phyloP scores from a whole-genome alignment of 1,140 invertebrate genomes.

The Pogonomyrmex barbatus region DNA sequence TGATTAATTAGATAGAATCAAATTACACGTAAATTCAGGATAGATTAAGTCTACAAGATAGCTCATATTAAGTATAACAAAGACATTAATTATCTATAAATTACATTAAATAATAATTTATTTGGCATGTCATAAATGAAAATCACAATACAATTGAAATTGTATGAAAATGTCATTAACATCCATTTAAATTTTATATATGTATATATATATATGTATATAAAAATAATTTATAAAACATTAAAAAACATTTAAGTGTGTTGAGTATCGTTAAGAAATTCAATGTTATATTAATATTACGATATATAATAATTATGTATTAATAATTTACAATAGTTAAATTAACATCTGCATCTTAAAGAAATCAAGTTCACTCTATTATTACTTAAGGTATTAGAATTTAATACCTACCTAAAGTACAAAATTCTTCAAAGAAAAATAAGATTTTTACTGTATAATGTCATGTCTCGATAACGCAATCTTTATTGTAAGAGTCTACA shows the following conservation, averaged over 20 bases:
- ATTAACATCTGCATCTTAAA: background rate
- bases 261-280: background rate
- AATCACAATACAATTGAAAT: background rate
- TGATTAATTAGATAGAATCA: slow-evolving; percentile 15
- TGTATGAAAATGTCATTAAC: background rate
- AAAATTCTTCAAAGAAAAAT: background rate
- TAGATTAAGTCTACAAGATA: background rate
- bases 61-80: background rate
- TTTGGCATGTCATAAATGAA: slow-evolving; percentile 12
- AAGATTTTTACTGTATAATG: background rate
- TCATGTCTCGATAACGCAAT: background rate
- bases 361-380: background rate
- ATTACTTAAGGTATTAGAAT: background rate
- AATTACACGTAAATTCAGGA: slow-evolving; percentile 28
- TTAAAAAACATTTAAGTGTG: background rate
- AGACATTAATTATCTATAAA: slow-evolving; percentile 7
- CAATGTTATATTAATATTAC: background rate
- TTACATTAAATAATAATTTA: background rate
- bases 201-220: background rate
- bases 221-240: background rate
- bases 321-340: background rate
- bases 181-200: background rate
- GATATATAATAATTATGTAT: no score
- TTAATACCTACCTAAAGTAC: background rate
- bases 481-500: background rate